Conservation (phyloP, 2,113 vertebrate genomes). For the Falco punctatus region DNA sequence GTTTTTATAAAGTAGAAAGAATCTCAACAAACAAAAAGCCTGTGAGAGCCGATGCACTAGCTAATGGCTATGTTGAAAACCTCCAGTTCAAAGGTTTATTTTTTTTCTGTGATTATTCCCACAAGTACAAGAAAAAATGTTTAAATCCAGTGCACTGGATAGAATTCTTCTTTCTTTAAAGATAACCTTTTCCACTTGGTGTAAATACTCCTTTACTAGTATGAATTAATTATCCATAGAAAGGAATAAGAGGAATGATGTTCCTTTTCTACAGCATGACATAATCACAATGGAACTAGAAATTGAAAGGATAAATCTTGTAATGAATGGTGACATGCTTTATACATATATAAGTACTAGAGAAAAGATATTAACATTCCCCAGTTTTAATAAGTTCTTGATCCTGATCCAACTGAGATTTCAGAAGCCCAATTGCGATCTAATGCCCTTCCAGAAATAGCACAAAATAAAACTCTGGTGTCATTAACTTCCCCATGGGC, state of each 20-base stretch:
- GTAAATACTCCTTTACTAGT: slow-evolving; percentile 65
- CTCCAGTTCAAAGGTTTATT: background rate
- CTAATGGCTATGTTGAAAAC: slow-evolving; percentile 7
- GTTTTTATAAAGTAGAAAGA: background rate
- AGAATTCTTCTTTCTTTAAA: slow-evolving; percentile 54
- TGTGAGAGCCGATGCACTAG: background rate
- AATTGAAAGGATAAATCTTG: slow-evolving; percentile 76
- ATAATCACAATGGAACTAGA: slow-evolving; percentile 49
- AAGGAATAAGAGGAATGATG: slow-evolving; percentile 61
- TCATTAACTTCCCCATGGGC: background rate
- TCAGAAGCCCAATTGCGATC: background rate
- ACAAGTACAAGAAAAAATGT: slow-evolving; percentile 17
- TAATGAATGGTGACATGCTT: slow-evolving; percentile 59
- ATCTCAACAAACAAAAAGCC: background rate
- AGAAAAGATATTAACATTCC: slow-evolving; percentile 57
- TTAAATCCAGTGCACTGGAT: slow-evolving; percentile 22
- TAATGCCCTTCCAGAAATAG: slow-evolving; percentile 37
- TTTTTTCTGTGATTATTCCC: slow-evolving; percentile 9
- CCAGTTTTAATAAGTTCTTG: slow-evolving; percentile 41
- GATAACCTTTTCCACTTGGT: slow-evolving; percentile 36
- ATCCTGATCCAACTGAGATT: slow-evolving; percentile 27
- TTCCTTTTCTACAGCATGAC: slow-evolving; percentile 66
- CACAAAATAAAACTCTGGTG: slow-evolving; percentile 3
- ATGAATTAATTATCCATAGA: slow-evolving; percentile 72
- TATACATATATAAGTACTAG: slow-evolving; percentile 33